Evolutionary conservation across 2,113 vertebrate genomes (phyloP).

Genomic region (Todiramphus saurophagus): DNA sequence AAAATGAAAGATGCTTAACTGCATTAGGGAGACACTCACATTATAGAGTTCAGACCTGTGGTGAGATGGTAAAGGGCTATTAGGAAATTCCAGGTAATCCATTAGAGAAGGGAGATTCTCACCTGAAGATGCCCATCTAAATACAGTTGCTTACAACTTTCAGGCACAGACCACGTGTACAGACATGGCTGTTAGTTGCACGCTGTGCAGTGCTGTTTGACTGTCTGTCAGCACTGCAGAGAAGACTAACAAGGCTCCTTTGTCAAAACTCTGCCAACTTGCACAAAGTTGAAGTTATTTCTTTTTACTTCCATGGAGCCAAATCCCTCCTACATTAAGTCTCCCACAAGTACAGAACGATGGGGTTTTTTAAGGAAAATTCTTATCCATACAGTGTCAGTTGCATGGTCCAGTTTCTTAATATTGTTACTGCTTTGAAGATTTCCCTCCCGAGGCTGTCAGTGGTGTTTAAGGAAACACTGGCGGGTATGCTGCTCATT

Average conservation of each 20-base stretch:
- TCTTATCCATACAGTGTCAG: too few relatives aligned
- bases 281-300: not conserved
- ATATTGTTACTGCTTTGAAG: rapidly evolving
- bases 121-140: rapidly evolving
- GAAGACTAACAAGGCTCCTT: not conserved
- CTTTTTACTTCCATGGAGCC: not conserved
- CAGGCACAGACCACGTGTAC: rapidly evolving
- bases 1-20: not conserved
- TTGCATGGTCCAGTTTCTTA: not conserved
- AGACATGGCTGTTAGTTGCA: rapidly evolving
- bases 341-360: not conserved
- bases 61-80: not conserved
- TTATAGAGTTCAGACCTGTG: not conserved
- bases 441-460: not conserved
- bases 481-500: rapidly evolving
- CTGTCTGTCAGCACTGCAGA: not conserved
- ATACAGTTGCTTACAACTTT: rapidly evolving
- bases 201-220: rapidly evolving
- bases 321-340: not conserved
- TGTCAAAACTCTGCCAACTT: not conserved
- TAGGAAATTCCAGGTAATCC: not conserved
- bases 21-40: rapidly evolving
- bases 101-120: not conserved
- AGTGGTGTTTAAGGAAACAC: too few relatives aligned
- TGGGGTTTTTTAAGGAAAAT: not conserved